Percentiles rank a stretch among this genome's conserved stretches.
phyloP scores from a whole-genome alignment of 2,888 invertebrate genomes.

The Campoplex capitator region DNA sequence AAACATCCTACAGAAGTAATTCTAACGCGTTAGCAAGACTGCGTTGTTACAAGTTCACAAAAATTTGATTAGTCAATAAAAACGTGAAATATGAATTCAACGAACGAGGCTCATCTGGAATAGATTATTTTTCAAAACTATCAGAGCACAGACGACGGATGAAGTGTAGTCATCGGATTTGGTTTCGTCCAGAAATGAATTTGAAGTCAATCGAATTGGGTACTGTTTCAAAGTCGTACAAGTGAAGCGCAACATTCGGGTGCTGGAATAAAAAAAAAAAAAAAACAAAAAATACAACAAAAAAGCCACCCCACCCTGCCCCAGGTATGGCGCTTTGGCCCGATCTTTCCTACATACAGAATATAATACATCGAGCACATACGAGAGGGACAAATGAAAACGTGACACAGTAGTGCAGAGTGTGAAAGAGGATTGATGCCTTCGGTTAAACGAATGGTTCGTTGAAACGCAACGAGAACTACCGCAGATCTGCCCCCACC shows the following conservation, averaged over 20 bases:
- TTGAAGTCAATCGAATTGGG: background rate
- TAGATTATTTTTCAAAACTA: background rate
- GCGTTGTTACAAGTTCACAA: too few relatives aligned
- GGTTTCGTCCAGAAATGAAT: background rate
- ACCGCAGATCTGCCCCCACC: constrained; percentile 42
- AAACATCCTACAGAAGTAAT: background rate
- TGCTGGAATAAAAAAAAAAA: background rate
- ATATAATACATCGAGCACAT: constrained; percentile 17
- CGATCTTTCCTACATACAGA: background rate
- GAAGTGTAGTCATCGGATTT: background rate
- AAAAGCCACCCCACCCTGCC: too few relatives aligned
- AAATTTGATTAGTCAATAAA: background rate
- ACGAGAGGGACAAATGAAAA: constrained; percentile 52
- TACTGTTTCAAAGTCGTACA: background rate
- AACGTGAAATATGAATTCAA: background rate
- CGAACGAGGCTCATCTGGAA: background rate
- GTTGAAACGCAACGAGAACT: constrained; percentile 57
- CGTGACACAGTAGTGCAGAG: constrained; percentile 7
- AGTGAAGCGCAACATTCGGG: background rate
- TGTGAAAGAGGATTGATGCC: constrained; percentile 58
- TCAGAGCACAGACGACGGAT: background rate
- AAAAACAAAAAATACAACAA: background rate
- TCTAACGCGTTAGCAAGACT: background rate
- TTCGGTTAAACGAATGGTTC: constrained; percentile 51
- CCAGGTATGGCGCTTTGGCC: background rate